Conservation (phyloP, 2,888 invertebrate genomes). For the Agrochola lychnidis region DNA sequence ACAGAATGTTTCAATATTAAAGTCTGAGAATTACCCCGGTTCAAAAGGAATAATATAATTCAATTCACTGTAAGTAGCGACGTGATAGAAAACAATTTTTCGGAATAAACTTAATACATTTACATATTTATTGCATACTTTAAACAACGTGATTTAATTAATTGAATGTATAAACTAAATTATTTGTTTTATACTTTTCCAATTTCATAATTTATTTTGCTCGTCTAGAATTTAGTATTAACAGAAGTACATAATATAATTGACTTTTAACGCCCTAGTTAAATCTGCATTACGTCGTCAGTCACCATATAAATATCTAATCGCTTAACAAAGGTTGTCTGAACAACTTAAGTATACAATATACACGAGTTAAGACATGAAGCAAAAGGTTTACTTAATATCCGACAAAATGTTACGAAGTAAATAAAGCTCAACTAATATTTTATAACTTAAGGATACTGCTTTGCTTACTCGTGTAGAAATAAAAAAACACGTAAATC, state of each 20-base stretch:
- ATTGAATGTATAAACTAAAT: background rate
- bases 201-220: background rate
- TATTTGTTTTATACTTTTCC: background rate
- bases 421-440: background rate
- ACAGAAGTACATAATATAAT: background rate
- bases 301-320: background rate
- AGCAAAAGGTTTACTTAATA: background rate
- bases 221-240: background rate
- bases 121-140: background rate
- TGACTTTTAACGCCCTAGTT: background rate
- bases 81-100: background rate
- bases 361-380: background rate
- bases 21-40: background rate
- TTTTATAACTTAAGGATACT: constrained; percentile 20
- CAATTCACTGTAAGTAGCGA: background rate
- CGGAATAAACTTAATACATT: background rate
- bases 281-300: background rate
- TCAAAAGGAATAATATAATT: constrained; percentile 35
- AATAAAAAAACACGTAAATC: constrained; percentile 10
- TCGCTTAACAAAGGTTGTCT: background rate
- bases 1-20: constrained; percentile 24
- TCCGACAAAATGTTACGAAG: background rate
- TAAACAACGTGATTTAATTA: background rate
- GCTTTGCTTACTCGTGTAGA: constrained; percentile 12
- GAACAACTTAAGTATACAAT: background rate